phyloP scores from a whole-genome alignment of 2,797 vertebrate genomes.

The Microctenopoma stevenorrisi region DNA sequence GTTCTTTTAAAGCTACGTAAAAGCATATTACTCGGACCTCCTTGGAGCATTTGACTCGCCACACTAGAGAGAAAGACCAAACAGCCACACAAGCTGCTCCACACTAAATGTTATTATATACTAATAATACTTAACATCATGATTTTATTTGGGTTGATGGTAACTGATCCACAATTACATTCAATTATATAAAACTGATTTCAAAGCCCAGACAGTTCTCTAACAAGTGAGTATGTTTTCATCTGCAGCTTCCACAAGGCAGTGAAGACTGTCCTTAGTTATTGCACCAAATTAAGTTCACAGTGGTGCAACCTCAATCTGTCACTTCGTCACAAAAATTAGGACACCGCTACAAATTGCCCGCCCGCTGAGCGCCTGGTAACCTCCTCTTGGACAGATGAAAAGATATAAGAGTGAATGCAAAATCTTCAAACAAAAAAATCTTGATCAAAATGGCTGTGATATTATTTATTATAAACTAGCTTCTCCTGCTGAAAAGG shows the following conservation, averaged over 20 bases:
- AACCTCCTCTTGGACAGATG: background rate
- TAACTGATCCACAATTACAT: background rate
- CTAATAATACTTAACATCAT: background rate
- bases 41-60: too few species aligned
- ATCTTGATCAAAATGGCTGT: too few species aligned
- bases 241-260: background rate
- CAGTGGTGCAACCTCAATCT: conserved; percentile 44
- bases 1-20: too few species aligned
- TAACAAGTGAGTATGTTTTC: background rate
- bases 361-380: conserved; percentile 29
- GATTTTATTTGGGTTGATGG: background rate
- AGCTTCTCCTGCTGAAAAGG: background rate
- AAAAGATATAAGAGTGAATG: conserved; percentile 38
- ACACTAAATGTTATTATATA: too few species aligned
- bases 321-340: conserved; percentile 49
- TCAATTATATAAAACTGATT: background rate
- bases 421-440: background rate
- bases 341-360: conserved; percentile 37
- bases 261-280: conserved; percentile 16
- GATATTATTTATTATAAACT: background rate
- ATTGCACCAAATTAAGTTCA: conserved; percentile 9
- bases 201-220: background rate
- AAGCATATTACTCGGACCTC: too few species aligned
- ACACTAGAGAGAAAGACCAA: too few species aligned
- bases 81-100: too few species aligned